phyloP scores from a whole-genome alignment of 37 sponge, comb jelly and placozoan species.

The Oscarella lobularis region DNA sequence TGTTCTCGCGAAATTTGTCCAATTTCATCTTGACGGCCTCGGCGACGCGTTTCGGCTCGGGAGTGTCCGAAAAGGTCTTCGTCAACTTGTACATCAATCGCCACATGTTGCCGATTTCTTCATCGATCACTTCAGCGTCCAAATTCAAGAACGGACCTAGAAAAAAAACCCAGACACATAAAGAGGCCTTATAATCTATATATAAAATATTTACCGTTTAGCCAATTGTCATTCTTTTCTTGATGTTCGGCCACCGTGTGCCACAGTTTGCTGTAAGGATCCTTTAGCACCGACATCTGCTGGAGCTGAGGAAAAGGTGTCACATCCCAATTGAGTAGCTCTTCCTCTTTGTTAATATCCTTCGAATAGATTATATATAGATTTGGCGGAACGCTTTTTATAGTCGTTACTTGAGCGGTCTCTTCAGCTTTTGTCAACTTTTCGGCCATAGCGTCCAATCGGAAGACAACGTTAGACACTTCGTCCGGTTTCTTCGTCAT shows the following conservation, averaged over 20 bases:
- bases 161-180: background rate
- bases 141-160: slow-evolving; percentile 77
- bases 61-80: slow-evolving; percentile 64
- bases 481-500: background rate
- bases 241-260: slow-evolving; percentile 64
- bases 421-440: slow-evolving; percentile 48
- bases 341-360: slow-evolving; percentile 91
- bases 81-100: slow-evolving; percentile 82
- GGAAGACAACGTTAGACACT: slow-evolving; percentile 4
- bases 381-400: background rate
- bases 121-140: slow-evolving; percentile 83
- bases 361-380: slow-evolving; percentile 1
- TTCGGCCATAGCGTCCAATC: slow-evolving; percentile 34
- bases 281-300: slow-evolving; percentile 32
- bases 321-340: slow-evolving; percentile 68
- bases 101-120: slow-evolving; percentile 81
- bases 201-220: slow-evolving; percentile 52
- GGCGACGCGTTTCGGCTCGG: slow-evolving; percentile 72
- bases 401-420: slow-evolving; percentile 39
- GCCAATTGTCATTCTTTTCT: slow-evolving; percentile 81
- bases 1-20: slow-evolving; percentile 80
- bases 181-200: background rate
- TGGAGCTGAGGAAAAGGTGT: slow-evolving; percentile 91
- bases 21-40: slow-evolving; percentile 68
- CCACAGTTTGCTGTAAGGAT: slow-evolving; percentile 92